phyloP scores from a whole-genome alignment of 2,113 vertebrate genomes.

The Scolopax mira region DNA sequence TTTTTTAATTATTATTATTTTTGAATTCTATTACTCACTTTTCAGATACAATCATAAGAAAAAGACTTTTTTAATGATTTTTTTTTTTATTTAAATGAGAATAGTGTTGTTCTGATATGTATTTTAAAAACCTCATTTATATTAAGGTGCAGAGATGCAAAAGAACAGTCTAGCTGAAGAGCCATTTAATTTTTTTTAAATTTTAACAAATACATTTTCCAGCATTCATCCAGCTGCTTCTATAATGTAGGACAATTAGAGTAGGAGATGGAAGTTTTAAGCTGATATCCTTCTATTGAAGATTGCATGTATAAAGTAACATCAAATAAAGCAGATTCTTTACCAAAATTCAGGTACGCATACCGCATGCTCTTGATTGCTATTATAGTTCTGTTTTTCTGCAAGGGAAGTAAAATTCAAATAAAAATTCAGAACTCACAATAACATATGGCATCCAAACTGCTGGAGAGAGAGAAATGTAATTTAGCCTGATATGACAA shows the following conservation, averaged over 20 bases:
- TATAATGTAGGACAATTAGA: not conserved
- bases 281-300: not conserved
- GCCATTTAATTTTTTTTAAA: not conserved
- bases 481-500: not conserved
- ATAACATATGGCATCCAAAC: accelerated
- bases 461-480: not conserved
- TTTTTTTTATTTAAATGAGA: not conserved
- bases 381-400: not conserved
- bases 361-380: not conserved
- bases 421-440: not conserved
- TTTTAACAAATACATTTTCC: not conserved
- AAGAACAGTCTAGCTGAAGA: not conserved
- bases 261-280: not conserved
- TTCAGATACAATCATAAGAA: not conserved
- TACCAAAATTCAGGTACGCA: not conserved
- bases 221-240: not conserved
- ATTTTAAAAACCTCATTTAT: not conserved
- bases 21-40: not conserved
- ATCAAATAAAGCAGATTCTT: not conserved
- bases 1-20: not conserved
- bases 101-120: not conserved
- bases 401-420: not conserved
- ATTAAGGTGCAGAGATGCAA: not conserved
- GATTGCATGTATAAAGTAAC: not conserved
- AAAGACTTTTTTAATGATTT: not conserved